Base-by-base conservation (phyloP, 2,888 invertebrate genomes). In the Gerris lacustris region DNA sequence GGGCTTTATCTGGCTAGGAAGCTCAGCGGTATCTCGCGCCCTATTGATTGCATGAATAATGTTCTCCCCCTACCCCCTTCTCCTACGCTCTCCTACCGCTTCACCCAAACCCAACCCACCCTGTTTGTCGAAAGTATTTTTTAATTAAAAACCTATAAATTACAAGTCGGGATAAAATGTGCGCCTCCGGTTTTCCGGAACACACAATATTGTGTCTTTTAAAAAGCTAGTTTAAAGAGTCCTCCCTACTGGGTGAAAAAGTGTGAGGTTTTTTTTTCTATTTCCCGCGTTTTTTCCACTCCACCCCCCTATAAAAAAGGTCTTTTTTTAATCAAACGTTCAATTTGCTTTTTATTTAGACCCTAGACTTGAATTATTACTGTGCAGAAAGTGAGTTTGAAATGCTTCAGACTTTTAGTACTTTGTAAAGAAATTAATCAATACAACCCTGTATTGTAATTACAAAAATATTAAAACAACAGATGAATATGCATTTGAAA, bases 91-190 rank as follows among this genome's bases (percentile, higher is more conserved):
- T 55, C 67, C 47, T 64, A 18, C 69, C 63, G 63, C 69, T 31
- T 31, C 31, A 31, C 31, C 31, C 31, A 31, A 63, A 63, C 63
- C 64, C 47, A n/a, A 18, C 66, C 31, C 18, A 11, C 44, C 31
- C 45, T 71, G 69, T 69, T 67, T 69, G 69, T 63, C 67, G 62
- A 69, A 69, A 71, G 71, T 71, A 71, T 71, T 71, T 71, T 71
- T 71, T 71, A 71, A 71, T 71, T 71, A 71, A 71, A 71, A 55
- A 45, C 45, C 71, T 44, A 71, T 71, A 71, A 71, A 71, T 71
- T 62, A 66, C 55, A 6, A 7, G 62, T 64, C 9, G 11, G 31
- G 64, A n/a, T 55, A 55, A 55, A 55, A 55, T 15, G 15, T 15
- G 55, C 55, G 9, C 55, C 55, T 9, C 9, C 11, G 9, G 9